Conservation (phyloP, 2,888 invertebrate species). For the Polyommatus icarus region DNA sequence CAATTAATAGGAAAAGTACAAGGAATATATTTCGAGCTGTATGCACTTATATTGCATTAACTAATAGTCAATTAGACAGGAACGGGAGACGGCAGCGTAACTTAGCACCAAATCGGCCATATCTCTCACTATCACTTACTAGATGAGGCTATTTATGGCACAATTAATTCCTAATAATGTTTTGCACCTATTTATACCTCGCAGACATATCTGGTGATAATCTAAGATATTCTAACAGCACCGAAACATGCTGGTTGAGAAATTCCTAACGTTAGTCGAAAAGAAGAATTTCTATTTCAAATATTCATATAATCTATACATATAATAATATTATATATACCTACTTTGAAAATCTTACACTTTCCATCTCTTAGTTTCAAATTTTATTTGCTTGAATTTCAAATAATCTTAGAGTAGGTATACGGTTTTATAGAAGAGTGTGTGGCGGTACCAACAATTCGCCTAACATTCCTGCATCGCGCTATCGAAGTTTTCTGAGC, state of each 20-base stretch:
- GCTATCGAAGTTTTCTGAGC: too few relatives aligned
- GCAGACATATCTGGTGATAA: neutral
- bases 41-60: conserved; percentile 10
- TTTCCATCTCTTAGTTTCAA: too few relatives aligned
- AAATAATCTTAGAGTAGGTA: too few relatives aligned
- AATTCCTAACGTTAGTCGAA: neutral
- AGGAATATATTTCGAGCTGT: conserved; percentile 1
- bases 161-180: conserved; percentile 25
- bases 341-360: too few relatives aligned
- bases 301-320: neutral
- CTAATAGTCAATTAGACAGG: conserved; percentile 28
- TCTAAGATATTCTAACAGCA: neutral
- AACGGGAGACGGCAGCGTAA: conserved; percentile 12
- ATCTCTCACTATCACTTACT: conserved; percentile 27
- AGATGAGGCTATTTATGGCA: conserved; percentile 27
- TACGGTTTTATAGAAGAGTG: too few relatives aligned
- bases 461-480: too few relatives aligned
- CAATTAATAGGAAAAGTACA: neutral
- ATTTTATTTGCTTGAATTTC: too few relatives aligned
- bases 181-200: conserved; percentile 3
- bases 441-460: too few relatives aligned
- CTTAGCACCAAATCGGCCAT: conserved; percentile 23
- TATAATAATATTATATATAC: too few relatives aligned
- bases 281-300: neutral
- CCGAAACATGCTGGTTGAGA: neutral